phyloP scores from a whole-genome alignment of 2,888 invertebrate genomes.

The Drosophila birchii region DNA sequence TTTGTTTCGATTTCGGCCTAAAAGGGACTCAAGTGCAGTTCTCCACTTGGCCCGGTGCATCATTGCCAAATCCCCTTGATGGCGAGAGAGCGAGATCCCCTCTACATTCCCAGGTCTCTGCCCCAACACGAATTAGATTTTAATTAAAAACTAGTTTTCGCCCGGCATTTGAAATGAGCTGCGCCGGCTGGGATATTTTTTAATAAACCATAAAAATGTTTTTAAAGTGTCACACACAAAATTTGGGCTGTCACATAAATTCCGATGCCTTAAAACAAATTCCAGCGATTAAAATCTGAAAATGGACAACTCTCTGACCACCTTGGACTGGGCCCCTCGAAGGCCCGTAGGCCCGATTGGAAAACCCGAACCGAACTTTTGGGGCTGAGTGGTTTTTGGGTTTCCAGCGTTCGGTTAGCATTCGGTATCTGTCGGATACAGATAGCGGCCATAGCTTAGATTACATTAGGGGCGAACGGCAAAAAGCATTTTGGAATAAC shows the following conservation, averaged over 20 bases:
- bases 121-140: constrained; percentile 37
- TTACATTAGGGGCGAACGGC: constrained; percentile 33
- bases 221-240: constrained; percentile 73
- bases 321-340: constrained; percentile 19
- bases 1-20: constrained; percentile 48
- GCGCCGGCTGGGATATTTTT: constrained; percentile 38
- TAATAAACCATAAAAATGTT: constrained; percentile 59
- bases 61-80: constrained; percentile 50
- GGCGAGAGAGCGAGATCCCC: constrained; percentile 5
- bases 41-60: constrained; percentile 49
- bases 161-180: constrained; percentile 46
- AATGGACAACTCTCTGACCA: constrained; percentile 36
- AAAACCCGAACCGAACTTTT: constrained; percentile 26
- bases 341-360: constrained; percentile 27
- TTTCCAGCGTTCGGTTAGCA: constrained; percentile 1
- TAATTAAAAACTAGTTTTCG: constrained; percentile 63
- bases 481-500: constrained; percentile 35
- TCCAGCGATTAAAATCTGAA: constrained; percentile 62
- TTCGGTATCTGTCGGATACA: constrained; percentile 38
- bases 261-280: constrained; percentile 51
- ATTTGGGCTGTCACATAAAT: constrained; percentile 75
- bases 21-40: constrained; percentile 72
- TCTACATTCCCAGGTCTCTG: constrained; percentile 1
- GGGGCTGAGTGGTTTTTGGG: constrained; percentile 42
- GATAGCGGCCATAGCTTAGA: constrained; percentile 27